Conservation (phyloP, 53 echinoderm and acorn worm species). For the Paracentrotus lividus region DNA sequence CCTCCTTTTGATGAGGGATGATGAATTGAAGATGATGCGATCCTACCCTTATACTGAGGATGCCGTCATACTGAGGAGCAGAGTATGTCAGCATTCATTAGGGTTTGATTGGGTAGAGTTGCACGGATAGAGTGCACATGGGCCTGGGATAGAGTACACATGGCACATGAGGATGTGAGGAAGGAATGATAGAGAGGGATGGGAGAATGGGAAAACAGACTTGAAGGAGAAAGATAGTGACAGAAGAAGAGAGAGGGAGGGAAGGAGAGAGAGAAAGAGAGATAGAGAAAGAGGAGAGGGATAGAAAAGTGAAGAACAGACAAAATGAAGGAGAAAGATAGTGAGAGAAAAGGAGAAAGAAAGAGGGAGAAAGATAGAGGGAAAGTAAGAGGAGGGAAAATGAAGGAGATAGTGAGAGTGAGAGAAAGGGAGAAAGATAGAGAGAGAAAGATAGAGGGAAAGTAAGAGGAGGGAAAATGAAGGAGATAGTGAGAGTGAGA, state of each 20-base stretch:
- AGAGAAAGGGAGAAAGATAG: neutral
- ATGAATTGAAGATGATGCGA: conserved; percentile 44
- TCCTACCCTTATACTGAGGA: neutral
- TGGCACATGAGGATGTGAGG: neutral
- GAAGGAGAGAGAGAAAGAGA: neutral
- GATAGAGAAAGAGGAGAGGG: neutral
- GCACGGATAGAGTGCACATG: conserved; percentile 10
- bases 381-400: neutral
- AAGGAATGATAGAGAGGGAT: neutral
- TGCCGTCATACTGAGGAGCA: conserved; percentile 25
- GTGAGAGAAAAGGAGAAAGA: neutral
- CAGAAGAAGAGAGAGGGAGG: neutral
- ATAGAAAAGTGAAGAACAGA: neutral
- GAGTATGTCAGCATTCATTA: conserved; percentile 35
- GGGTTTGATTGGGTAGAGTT: conserved; percentile 2
- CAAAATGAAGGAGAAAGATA: neutral
- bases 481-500: neutral
- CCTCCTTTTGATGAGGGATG: conserved; percentile 26
- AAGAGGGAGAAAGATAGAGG: neutral
- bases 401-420: too few species aligned
- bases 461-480: neutral
- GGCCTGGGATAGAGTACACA: conserved; percentile 19
- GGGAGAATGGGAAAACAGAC: neutral
- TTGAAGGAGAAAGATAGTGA: neutral
- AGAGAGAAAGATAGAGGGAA: neutral